Percentiles rank a stretch among this genome's conserved stretches.
Evolutionary conservation across 2,888 invertebrate genomes (phyloP).

Genomic region (Seira musarum): DNA sequence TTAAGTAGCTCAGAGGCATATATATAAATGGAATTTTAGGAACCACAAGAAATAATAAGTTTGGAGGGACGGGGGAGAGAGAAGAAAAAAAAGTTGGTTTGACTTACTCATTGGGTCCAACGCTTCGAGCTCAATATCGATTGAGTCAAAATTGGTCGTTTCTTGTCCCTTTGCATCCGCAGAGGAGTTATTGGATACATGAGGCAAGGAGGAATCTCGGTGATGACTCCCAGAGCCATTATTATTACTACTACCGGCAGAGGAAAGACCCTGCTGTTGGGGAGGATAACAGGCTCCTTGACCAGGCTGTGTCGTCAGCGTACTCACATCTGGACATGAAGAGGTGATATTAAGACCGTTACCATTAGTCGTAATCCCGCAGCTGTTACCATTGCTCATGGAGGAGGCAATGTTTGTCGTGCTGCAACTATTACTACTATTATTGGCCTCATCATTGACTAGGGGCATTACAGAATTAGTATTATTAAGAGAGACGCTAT

Average conservation of each 20-base stretch:
- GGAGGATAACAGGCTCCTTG: constrained; percentile 37
- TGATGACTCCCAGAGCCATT: constrained; percentile 27
- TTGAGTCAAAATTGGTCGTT: constrained; percentile 67
- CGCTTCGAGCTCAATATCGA: constrained; percentile 79
- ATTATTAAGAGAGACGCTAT: constrained; percentile 24
- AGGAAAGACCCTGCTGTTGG: constrained; percentile 21
- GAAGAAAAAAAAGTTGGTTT: constrained; percentile 14
- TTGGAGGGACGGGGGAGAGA: background rate
- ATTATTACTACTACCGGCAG: constrained; percentile 9
- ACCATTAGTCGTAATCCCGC: constrained; percentile 48
- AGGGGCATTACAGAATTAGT: constrained; percentile 39
- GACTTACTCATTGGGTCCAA: constrained; percentile 78
- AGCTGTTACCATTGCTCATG: constrained; percentile 44
- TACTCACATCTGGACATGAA: constrained; percentile 56
- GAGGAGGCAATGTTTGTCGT: constrained; percentile 30
- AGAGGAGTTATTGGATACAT: constrained; percentile 32
- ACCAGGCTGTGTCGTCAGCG: constrained; percentile 22
- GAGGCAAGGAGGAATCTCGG: constrained; percentile 29
- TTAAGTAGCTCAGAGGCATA: constrained; percentile 18
- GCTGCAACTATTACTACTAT: constrained; percentile 17
- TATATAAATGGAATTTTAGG: background rate
- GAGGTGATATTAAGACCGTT: constrained; percentile 48
- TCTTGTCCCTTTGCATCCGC: constrained; percentile 49
- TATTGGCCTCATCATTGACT: constrained; percentile 26
- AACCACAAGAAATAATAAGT: background rate